A percentile compares a stretch with the other conserved stretches of the same genome.
Evolutionary conservation across 1,140 invertebrate species (phyloP).

Genomic region (Neuroterus valhalla): DNA sequence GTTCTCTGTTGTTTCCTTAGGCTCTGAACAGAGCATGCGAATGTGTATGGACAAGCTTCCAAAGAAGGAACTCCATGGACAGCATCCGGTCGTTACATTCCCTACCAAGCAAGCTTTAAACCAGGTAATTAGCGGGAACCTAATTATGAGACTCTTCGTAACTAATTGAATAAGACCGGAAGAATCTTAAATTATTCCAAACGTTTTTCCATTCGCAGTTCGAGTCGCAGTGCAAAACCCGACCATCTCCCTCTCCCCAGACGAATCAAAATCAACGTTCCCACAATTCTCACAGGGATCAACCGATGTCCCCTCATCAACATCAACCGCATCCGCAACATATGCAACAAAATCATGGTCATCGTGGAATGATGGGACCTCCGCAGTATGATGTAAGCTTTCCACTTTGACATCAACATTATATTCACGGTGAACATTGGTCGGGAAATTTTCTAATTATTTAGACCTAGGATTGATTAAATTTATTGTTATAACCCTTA

Average conservation of each 20-base stretch:
- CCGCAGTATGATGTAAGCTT: slow-evolving; percentile 64
- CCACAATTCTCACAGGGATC: slow-evolving; percentile 75
- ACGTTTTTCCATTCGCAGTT: slow-evolving; percentile 77
- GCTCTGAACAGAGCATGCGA: slow-evolving; percentile 93
- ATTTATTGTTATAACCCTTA: too few species aligned
- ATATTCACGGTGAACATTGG: too few species aligned
- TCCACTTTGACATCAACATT: not conserved
- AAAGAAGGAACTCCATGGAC: slow-evolving; percentile 96
- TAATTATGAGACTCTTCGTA: not conserved
- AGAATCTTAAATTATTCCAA: not conserved
- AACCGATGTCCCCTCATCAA: slow-evolving; percentile 71
- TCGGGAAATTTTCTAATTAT: too few species aligned
- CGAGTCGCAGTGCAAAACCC: slow-evolving; percentile 93
- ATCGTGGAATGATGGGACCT: slow-evolving; percentile 80
- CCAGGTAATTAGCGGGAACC: slow-evolving; percentile 64
- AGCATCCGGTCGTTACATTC: slow-evolving; percentile 94
- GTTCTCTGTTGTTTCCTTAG: slow-evolving; percentile 93
- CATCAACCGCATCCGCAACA: slow-evolving; percentile 74
- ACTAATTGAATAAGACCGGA: not conserved
- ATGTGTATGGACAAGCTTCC: slow-evolving; percentile 93
- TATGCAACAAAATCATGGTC: slow-evolving; percentile 78
- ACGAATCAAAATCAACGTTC: slow-evolving; percentile 74
- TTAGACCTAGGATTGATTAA: too few species aligned
- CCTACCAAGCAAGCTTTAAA: slow-evolving; percentile 93
- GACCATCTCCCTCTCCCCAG: slow-evolving; percentile 83